Evolutionary conservation across 1,140 invertebrate genomes (phyloP), one percentile per base, ranked within the genome.

Genomic region (Tribolium castaneum): DNA sequence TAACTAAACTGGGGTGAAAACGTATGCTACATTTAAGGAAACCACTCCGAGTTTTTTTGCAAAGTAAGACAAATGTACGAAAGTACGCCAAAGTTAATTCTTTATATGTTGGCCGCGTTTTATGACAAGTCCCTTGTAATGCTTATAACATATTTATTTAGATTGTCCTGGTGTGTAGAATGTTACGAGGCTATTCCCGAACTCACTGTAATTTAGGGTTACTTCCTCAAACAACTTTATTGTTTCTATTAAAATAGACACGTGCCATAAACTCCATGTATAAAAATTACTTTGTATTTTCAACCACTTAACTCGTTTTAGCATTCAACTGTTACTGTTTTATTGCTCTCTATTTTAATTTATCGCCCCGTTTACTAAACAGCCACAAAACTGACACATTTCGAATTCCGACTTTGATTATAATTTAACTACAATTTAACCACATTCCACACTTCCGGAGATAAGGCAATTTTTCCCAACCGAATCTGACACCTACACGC

Each of bases 61-160:
- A 73, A 73, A 73, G 45, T 73, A 73, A 73, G 71, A 54, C 71
- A 73, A 73, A 73, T 73, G 52, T 54, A 73, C 71, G 71, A 73
- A 73, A 35, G 71, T 73, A 73, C 71, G 71, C 49, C 52, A 54
- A 52, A 73, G 71, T 73, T 73, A 73, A 73, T 73, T 73, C 49
- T 73, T 73, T 73, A 73, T 73, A 73, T 73, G 49, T 73, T 73
- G 71, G 12, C 22, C 71, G 71, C 52, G 49, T 73, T 73, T 73
- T 73, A 73, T 73, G 71, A 73, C 71, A 73, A 73, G 71, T 73
- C 71, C 71, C 71, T 73, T 73, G 71, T 73, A 73, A 73, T 73
- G 52, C 71, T 73, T 54, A 73, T 73, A 73, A 73, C 71, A 73
- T 73, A 73, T 73, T 73, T 73, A 73, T 73, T 73, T 73, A 73